Evolutionary conservation across 2,888 invertebrate species (phyloP).

Genomic region (Lepetodrilus schrolli): DNA sequence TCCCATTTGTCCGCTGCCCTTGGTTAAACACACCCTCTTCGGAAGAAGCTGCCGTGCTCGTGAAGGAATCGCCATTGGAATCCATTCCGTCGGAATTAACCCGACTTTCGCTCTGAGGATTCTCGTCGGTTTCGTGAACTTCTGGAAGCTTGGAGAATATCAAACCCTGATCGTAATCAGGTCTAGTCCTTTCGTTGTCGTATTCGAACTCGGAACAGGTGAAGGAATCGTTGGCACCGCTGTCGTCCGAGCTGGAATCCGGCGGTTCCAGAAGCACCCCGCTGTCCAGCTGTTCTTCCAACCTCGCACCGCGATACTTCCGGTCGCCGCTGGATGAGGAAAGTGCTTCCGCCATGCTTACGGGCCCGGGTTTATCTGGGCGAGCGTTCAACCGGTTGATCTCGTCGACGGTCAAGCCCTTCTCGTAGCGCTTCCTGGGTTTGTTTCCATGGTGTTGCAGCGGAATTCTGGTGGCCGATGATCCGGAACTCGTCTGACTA

Average conservation of each 20-base stretch:
- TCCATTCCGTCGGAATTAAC: conserved; percentile 89
- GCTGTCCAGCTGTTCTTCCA: conserved; percentile 64
- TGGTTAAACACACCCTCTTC: conserved; percentile 81
- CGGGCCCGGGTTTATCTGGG: conserved; percentile 88
- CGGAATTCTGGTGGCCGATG: conserved; percentile 45
- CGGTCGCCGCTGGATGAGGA: conserved; percentile 81
- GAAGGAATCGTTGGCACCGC: conserved; percentile 94
- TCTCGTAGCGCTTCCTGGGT: conserved; percentile 66
- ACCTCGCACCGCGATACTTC: conserved; percentile 31
- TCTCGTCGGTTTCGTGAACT: conserved; percentile 68
- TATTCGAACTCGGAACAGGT: conserved; percentile 98
- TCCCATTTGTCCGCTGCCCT: conserved; percentile 78
- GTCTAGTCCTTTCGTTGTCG: conserved; percentile 80
- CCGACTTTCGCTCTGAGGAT: conserved; percentile 47
- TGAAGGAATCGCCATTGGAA: conserved; percentile 91
- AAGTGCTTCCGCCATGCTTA: conserved; percentile 94
- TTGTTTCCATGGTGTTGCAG: conserved; percentile 21
- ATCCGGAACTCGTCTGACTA: conserved; percentile 58
- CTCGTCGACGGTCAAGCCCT: conserved; percentile 93
- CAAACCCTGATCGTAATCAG: conserved; percentile 73
- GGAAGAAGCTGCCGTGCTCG: conserved; percentile 88
- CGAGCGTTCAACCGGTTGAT: conserved; percentile 91
- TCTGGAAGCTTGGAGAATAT: conserved; percentile 78
- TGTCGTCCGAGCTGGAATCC: conserved; percentile 83
- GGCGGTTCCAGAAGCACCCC: conserved; percentile 73